These are phyloP conservation scores for Lytechinus variegatus DNA, from an alignment of 35 echinoderm and acorn worm genomes.

Conservation along the genomic window DNA sequence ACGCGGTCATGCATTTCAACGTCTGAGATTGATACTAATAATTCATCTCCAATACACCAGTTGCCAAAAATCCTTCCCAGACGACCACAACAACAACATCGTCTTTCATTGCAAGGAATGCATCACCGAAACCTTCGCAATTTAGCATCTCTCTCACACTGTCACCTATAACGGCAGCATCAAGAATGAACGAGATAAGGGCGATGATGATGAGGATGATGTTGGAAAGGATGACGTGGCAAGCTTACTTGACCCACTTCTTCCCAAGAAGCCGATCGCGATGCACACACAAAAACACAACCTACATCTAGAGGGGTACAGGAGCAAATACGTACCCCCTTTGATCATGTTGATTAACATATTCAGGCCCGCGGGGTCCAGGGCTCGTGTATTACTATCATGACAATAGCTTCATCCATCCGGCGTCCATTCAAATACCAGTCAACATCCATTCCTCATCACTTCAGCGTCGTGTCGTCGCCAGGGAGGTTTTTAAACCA, in stretches of 20 bases:
- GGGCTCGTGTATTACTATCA: too few relatives aligned
- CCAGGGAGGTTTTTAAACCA: neutral
- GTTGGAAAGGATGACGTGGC: neutral
- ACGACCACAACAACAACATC: neutral
- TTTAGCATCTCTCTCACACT: neutral
- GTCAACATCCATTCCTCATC: neutral
- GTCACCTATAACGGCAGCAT: neutral
- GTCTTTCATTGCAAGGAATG: neutral
- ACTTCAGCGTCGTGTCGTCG: too few relatives aligned
- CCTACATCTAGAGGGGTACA: neutral
- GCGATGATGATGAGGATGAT: neutral
- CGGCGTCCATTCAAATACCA: neutral
- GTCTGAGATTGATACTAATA: neutral
- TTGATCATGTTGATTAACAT: conserved; percentile 4
- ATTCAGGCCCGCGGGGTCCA: neutral
- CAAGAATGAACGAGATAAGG: neutral
- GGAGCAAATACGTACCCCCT: neutral
- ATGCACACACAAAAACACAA: neutral
- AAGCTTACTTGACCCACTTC: neutral
- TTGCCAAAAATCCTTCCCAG: neutral
- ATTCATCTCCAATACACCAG: neutral
- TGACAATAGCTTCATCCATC: too few relatives aligned
- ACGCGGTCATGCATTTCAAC: neutral
- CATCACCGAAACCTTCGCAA: neutral
- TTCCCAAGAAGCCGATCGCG: neutral